Evolutionary conservation across 2,113 vertebrate species (phyloP), one percentile per base, ranked within the genome.

Genomic region (Hippolais icterina): DNA sequence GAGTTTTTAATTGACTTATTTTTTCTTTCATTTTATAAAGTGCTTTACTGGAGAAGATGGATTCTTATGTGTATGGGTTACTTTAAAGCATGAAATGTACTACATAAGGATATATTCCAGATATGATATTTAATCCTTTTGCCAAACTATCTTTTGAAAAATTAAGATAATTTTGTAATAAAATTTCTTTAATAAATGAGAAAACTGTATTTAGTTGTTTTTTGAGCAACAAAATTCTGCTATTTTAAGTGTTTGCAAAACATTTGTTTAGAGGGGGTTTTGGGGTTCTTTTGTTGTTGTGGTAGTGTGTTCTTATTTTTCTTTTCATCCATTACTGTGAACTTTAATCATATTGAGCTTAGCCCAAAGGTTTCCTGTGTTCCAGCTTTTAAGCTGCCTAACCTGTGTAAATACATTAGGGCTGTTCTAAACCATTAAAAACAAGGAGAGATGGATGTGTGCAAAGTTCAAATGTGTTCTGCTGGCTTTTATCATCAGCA

Each of bases 351-450:
- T 50, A 33, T 89, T 84, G 75, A 83, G 70, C 33, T 85, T 94
- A 95, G 57, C 87, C 87, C 81, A 89, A 46, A 94, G 78, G 61
- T 93, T 93, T 89, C 72, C 93, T 77, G 59, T 95, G 89, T 91
- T 91, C 57, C 70, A 83, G 89, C 81, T 88, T 96, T 96, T 88
- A 93, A 87, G 90, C 84, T 91, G n/a, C 46, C 71, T 90, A 91
- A 94, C 91, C 79, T 94, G 84, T 95, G 66, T 93, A 96, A 96
- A 95, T 93, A 96, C 93, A 82, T 94, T 96, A 94, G 37, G 65
- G 46, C 81, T 87, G 74, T 85, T 96, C 82, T 95, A 85, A 94
- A 79, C 57, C 89, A 87, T 96, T 95, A 90, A 85, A 96, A 94
- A 79, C 85, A 89, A 80, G 78, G 57, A 60, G 63, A 95, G 89